Percentiles rank a stretch among this genome's conserved stretches.
Conservation (phyloP, 2,113 vertebrate genomes). For the Panthera leo region DNA sequence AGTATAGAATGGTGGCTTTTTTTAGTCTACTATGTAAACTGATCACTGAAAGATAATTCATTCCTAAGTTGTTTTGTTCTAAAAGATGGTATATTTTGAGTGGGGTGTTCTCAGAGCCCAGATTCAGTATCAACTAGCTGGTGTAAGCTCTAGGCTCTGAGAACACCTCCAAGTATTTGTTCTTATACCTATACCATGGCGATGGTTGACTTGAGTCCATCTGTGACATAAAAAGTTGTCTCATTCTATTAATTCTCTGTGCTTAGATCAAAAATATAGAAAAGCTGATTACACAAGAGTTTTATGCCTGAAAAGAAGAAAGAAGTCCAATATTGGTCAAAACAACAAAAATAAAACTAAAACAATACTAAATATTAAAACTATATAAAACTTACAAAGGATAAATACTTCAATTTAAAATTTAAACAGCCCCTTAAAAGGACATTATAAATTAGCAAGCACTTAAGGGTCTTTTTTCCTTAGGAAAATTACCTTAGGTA, state of each 20-base stretch:
- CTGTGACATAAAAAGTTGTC: not conserved
- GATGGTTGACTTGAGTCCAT: not conserved
- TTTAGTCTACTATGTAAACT: not conserved
- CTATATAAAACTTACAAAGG: not conserved
- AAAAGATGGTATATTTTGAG: not conserved
- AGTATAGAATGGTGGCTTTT: not conserved
- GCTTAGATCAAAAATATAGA: not conserved
- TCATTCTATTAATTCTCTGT: not conserved
- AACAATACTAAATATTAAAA: constrained; percentile 13
- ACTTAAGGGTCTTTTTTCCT: not conserved
- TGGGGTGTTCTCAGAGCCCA: not conserved
- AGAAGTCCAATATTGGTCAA: not conserved
- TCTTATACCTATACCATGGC: not conserved
- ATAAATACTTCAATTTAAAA: constrained; percentile 38
- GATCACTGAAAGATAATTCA: not conserved
- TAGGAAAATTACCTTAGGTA: constrained; percentile 1
- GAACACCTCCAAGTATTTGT: not conserved
- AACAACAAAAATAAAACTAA: not conserved
- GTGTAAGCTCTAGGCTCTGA: not conserved
- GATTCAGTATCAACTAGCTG: not conserved
- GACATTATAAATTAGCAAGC: not conserved
- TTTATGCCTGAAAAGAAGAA: not conserved
- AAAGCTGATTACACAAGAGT: not conserved
- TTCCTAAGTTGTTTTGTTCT: not conserved
- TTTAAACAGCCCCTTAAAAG: not conserved